A percentile compares a stretch with the other conserved stretches of the same genome.
phyloP scores from a whole-genome alignment of 2,797 vertebrate genomes.

The Muraenolepis orangiensis region DNA sequence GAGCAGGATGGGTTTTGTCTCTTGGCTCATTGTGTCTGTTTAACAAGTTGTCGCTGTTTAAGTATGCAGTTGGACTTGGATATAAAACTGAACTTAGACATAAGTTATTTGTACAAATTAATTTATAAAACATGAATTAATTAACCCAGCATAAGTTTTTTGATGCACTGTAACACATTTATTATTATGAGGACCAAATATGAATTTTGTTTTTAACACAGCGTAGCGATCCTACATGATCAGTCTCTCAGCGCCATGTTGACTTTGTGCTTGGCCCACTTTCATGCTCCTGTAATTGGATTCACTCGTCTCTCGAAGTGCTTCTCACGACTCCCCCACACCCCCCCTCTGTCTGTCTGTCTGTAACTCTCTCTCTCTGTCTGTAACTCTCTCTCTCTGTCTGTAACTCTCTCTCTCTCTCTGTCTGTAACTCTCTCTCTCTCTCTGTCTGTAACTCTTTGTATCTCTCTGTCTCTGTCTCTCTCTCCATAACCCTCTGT shows the following conservation, averaged over 20 bases:
- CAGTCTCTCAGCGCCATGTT: neutral
- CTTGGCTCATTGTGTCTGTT: neutral
- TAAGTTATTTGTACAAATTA: too few species aligned
- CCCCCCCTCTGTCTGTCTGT: too few species aligned
- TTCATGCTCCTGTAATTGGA: neutral
- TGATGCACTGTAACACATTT: neutral
- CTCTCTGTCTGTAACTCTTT: too few species aligned
- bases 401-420: too few species aligned
- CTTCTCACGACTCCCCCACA: neutral
- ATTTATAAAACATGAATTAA: too few species aligned
- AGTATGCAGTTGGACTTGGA: neutral
- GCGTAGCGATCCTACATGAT: neutral
- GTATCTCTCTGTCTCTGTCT: too few species aligned
- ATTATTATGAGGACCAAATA: neutral
- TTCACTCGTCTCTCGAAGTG: neutral
- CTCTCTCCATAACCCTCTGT: neutral
- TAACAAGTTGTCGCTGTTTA: neutral
- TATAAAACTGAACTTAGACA: too few species aligned
- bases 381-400: too few species aligned
- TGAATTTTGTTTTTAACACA: neutral
- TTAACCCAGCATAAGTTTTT: neutral
- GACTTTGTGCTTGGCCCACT: neutral
- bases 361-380: too few species aligned
- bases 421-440: too few species aligned
- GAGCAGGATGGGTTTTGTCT: neutral